Base-by-base conservation (phyloP, 2,797 vertebrate species). In the Manis pentadactyla region DNA sequence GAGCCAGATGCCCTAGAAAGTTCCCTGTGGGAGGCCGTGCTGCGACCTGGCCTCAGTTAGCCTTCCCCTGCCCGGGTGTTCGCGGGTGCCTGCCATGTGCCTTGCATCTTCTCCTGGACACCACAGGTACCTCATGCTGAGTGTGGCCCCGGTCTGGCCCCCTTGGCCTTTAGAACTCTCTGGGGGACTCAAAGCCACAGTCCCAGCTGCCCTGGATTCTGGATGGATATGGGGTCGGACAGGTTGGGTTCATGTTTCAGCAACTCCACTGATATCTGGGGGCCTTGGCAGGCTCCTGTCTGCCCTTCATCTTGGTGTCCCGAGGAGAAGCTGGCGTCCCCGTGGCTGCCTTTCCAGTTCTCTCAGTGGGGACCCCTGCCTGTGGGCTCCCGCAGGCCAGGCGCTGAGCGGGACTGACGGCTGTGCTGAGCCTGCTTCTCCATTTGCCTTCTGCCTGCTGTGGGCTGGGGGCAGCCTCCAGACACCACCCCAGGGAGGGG, bases 61-160 rank as follows among this genome's bases (percentile, higher is more conserved):
- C 7, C 57, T 79, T 39, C n/a, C 0, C 1, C 37, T 1, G 14
- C 6, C 1, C 18, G 11, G 42, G 13, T 17, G 4, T 14, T 25
- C 2, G 34, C 4, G 23, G n/a, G 5, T 1, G 7, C 57, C 66
- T 34, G 0, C 15, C 53, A 1, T 1, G 6, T 0, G 5, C 18
- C 15, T 0, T 0, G 0, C 3, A 0, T 27, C 11, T 5, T 14
- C 42, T 61, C 74, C 69, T 0, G 7, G 42, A 8, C 66, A 7
- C 9, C 25, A 0, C 7, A 0, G 10, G 29, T 25, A 4, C 61
- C 2, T 1, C 0, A 2, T 8, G 3, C 25, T 63, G 21, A 34
- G 31, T 2, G 2, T 25, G 25, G n/a, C 64, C 66, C 18, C 15
- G 1, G 64, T 12, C 85, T 31, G 1, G 4, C n/a, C 69, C 37